phyloP scores from a whole-genome alignment of 2,797 vertebrate species.

The Champsocephalus esox region DNA sequence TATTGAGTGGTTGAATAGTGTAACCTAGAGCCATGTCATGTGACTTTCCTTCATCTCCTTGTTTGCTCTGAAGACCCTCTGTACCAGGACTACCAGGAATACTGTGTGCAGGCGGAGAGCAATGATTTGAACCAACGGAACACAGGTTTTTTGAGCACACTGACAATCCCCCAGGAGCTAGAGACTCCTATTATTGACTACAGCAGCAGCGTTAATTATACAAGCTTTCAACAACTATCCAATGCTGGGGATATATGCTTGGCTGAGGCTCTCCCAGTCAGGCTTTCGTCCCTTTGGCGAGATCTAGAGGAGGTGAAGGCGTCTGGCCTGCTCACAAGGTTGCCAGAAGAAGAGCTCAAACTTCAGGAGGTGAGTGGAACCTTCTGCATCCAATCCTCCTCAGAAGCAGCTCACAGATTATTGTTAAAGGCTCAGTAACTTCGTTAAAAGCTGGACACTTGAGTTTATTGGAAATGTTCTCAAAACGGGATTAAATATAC shows the following conservation, averaged over 20 bases:
- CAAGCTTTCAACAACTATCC: background rate
- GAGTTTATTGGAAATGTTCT: background rate
- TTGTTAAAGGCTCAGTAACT: background rate
- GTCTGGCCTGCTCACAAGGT: slow-evolving; percentile 66
- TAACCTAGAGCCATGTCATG: background rate
- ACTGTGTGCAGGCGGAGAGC: slow-evolving; percentile 70
- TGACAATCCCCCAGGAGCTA: slow-evolving; percentile 45
- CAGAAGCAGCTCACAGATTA: too few relatives aligned
- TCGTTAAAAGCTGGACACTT: background rate
- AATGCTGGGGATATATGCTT: slow-evolving; percentile 2
- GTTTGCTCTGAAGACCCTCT: slow-evolving; percentile 78
- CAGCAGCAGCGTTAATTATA: background rate
- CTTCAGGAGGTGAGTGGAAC: slow-evolving; percentile 85
- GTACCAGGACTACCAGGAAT: slow-evolving; percentile 85
- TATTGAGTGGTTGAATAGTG: background rate
- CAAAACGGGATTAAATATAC: background rate
- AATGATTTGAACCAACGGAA: slow-evolving; percentile 53
- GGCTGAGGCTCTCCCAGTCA: slow-evolving; percentile 7
- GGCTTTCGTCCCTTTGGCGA: slow-evolving; percentile 81
- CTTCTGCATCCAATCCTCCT: background rate
- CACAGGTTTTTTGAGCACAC: slow-evolving; percentile 47
- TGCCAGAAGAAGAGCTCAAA: slow-evolving; percentile 71
- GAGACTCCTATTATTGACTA: background rate
- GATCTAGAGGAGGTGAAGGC: slow-evolving; percentile 83
- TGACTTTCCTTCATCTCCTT: background rate